Evolutionary conservation across 2,888 invertebrate species (phyloP), one percentile per base, ranked within the genome.

Genomic region (Blera fallax): DNA sequence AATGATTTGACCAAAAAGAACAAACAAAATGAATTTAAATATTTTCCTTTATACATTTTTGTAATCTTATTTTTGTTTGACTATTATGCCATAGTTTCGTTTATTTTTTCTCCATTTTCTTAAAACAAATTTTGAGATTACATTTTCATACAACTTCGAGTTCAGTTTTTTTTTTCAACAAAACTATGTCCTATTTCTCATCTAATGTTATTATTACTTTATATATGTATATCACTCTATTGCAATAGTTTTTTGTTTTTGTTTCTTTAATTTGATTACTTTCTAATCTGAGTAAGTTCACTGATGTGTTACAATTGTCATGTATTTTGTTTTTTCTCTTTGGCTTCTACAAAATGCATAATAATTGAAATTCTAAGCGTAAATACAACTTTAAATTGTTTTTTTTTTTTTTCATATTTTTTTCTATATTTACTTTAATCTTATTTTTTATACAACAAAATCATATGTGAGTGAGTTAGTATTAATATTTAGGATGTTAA

Each of bases 1-100:
- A 84, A 76, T 80, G 74, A 76, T 80, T n/a, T 76, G 84, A 80
- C 73, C 65, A 79, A 84, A 84, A 84, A 52, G 58, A 84, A 70
- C 79, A 70, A 83, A 84, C 62, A 64, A 74, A 84, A 83, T 48
- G 14, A 48, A 32, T 78, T 58, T 54, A 24, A 24, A 62, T 70
- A 43, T 65, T 82, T 65, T 52, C 34, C 40, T 69, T 76, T 84
- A 74, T 65, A 80, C 64, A 80, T 50, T 79, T 67, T 45, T 69
- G 18, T 14, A 40, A 18, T 32, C 43, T 64, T 80, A 65, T 62
- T 10, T 56, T 60, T 24, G n/a, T 40, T 16, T 58, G 14, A 43
- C 48, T 56, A 58, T 65, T 18, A 14, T 37, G 40, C 14, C 32
- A 65, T 72, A 65, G 43, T 54, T 81, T 70, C 56, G 54, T 60